Base-by-base conservation (phyloP, 2,113 vertebrate genomes). In the Platichthys stellatus region DNA sequence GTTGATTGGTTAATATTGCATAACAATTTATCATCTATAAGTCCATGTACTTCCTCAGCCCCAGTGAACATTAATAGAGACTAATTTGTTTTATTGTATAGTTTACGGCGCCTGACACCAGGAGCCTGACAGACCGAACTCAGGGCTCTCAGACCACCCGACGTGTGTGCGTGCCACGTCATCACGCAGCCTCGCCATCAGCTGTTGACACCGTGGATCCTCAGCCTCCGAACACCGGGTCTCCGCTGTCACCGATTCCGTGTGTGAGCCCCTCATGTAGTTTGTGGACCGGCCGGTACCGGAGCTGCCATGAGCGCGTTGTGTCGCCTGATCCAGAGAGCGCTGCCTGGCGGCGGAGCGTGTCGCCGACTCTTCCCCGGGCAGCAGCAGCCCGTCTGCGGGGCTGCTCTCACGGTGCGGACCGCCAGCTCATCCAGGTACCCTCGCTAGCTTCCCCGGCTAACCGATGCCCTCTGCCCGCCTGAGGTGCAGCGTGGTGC, bases 401-500 rank as follows among this genome's bases (percentile, higher is more conserved):
- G 73, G 14, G 35, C 31, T 63, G 61, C 85, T 78, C 53, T 45
- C 14, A 3, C 63, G 47, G 74, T 86, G 57, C 89, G 88, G 24
- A 11, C 80, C 17, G 81, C 83, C 49, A 89, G 90, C 72, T 90
- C 91, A 11, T 83, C 88, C 90, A 93, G 93, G 92, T 94, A 90
- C 51, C 51, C 20, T 20, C 51, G 13, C 51, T 15, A 14, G 13
- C 51, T 15, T 15, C 20, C 51, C 51, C 51, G 13, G 13, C 51
- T 85, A 85, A 59, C 84, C 23, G 76, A 74, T 84, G 86, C 78
- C 75, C 84, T 82, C 80, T 78, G 63, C 53, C 47, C 15, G 69
- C 66, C 13, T 5, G 7, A 5, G 70, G 63, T 61, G 49, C 7
- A 8, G 23, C 2, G 20, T 17, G 76, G 18, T 49, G 40, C 40